A percentile compares a stretch with the other conserved stretches of the same genome.
phyloP scores from a whole-genome alignment of 2,888 invertebrate genomes.

The Lasioglossum villosulum region DNA sequence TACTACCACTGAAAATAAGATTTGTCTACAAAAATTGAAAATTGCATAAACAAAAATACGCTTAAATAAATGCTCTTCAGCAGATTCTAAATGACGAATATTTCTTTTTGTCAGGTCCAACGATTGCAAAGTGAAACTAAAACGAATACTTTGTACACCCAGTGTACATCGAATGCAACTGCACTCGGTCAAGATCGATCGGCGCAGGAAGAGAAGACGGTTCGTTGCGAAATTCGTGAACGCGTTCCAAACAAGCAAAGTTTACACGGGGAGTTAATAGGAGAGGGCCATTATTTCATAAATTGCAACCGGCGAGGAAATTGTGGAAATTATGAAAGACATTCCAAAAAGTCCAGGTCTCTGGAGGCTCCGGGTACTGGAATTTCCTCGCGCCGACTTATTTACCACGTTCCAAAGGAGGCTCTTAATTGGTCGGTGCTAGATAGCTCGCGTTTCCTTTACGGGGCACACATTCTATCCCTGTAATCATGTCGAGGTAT shows the following conservation, averaged over 20 bases:
- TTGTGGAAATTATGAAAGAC: constrained; percentile 42
- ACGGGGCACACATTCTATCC: constrained; percentile 46
- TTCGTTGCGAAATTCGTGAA: constrained; percentile 10
- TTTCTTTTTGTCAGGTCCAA: too few species aligned
- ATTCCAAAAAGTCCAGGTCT: constrained; percentile 38
- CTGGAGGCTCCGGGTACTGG: constrained; percentile 23
- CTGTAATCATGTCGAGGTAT: constrained; percentile 47
- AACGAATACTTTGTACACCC: too few species aligned
- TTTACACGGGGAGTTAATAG: constrained; percentile 11
- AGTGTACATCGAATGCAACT: too few species aligned
- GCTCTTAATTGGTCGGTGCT: constrained; percentile 56
- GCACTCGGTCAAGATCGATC: background rate
- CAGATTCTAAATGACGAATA: too few species aligned
- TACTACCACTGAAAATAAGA: too few species aligned
- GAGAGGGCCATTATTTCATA: constrained; percentile 17
- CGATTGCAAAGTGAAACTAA: too few species aligned
- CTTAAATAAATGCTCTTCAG: too few species aligned
- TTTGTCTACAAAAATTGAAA: too few species aligned
- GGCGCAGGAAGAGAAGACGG: background rate
- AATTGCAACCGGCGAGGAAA: constrained; percentile 35
- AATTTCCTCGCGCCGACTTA: constrained; percentile 64
- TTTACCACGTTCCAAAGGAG: constrained; percentile 51
- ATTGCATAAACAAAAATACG: too few species aligned
- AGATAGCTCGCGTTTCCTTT: constrained; percentile 55
- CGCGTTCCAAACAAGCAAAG: background rate